Base-by-base conservation (phyloP, 92 coral and sea anemone species). In the Hydrozoanthus gracilis region DNA sequence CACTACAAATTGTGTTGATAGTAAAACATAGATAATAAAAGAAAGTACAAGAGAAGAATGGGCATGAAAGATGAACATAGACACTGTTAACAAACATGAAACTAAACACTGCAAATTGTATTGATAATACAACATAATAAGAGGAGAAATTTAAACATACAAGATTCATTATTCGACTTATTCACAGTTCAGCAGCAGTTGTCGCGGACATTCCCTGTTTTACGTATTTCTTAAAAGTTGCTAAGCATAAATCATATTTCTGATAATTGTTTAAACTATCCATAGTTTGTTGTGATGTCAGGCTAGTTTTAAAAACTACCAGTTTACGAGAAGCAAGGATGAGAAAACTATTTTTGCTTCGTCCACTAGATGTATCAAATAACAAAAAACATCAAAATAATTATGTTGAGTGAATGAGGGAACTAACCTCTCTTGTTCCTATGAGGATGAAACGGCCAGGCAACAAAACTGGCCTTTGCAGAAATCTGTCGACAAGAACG, bases 371-470 rank as follows among this genome's bases (percentile, higher is more conserved):
- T 55, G 14, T 11, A 55, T 55, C 62, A 55, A 55, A 55, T 55
- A 55, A 55, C 62, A n/a, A 55, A 11, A 44, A 76, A 49, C 11
- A 49, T 35, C 44, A 44, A 35, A 13, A 49, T 39, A n/a, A 17
- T 13, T 39, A 6, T 70, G 50, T 27, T 8, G 45, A 4, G 46
- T 27, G 46, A 70, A 70, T 27, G 8, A 72, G 51, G 51, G 50
- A 13, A 71, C 51, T 62, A 62, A 62, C 69, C 69, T 62, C 82
- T 88, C 76, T 76, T 88, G 74, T 55, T 82, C 56, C 77, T 80
- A 79, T 88, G 91, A 20, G 91, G 91, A 73, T 88, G 91, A 70
- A 80, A 46, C 14, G 91, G 91, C 88, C 91, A 88, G 54, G 91
- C 51, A 35, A 88, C 88, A 83, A 83, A 88, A 15, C 58, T 73